Conservation (phyloP, 2,888 invertebrate species). For the Serripes groenlandicus region DNA sequence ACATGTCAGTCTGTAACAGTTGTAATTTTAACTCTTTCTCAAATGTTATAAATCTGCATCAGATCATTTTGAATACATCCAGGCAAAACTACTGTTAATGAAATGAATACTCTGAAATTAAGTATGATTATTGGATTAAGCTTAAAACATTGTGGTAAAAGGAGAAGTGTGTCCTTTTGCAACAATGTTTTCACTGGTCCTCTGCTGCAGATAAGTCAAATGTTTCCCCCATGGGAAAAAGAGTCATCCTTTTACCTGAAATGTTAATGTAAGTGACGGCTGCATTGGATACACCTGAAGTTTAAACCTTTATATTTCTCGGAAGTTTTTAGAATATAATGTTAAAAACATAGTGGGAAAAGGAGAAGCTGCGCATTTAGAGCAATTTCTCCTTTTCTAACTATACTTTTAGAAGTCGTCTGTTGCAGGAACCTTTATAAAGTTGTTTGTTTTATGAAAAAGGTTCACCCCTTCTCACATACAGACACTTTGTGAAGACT, state of each 20-base stretch:
- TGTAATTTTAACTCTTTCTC: slow-evolving; percentile 10
- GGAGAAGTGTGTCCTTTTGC: neutral
- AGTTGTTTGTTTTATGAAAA: neutral
- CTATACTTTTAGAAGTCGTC: neutral
- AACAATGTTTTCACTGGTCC: neutral
- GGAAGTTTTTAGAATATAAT: too few relatives aligned
- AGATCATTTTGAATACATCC: too few relatives aligned
- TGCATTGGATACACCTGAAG: neutral
- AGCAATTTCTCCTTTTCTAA: neutral
- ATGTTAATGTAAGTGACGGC: too few relatives aligned
- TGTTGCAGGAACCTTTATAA: neutral
- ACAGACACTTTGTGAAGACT: too few relatives aligned
- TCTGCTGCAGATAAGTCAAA: neutral
- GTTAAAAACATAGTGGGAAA: neutral
- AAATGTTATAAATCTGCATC: neutral
- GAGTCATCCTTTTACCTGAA: neutral
- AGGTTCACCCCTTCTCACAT: too few relatives aligned
- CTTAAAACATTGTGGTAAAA: neutral
- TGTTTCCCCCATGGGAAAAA: neutral
- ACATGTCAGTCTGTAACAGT: slow-evolving; percentile 3
- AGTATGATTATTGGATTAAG: neutral
- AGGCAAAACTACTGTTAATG: neutral
- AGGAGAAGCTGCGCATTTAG: neutral
- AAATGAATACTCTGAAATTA: too few relatives aligned
- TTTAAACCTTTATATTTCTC: neutral